Evolutionary conservation across 2,797 vertebrate species (phyloP), one percentile per base, ranked within the genome.

Genomic region (Rallus crepitans): DNA sequence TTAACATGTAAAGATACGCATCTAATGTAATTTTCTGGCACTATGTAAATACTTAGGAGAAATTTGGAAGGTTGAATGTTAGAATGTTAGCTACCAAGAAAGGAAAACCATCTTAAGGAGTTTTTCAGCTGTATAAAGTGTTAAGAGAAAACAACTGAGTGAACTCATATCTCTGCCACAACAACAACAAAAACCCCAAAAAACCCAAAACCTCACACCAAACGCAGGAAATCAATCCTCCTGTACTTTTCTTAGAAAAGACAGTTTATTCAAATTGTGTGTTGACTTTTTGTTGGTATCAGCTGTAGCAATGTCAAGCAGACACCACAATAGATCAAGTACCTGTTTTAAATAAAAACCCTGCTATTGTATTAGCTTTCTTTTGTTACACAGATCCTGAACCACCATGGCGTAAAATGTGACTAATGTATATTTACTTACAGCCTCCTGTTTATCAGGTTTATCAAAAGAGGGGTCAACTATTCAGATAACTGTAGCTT

Each of bases 1-100:
- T 75, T 0, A 3, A 72, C 14, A 11, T 25, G 6, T 33, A 42
- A 25, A 0, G 0, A 31, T 31, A 39, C 18, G 24, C 8, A 69
- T 12, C 14, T 47, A 23, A 39, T 31, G 4, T 53, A 75, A 10
- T n/a, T 55, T 53, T 48, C 55, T 28, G 12, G 5, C 24, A 45
- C 33, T 77, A 28, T 23, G 15, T 57, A 78, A 73, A 37, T 27
- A 35, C 35, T 13, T 7, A 76, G 19, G n/a, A 79, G 50, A 73
- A 59, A 53, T 57, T 37, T 53, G 8, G 14, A 21, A 68, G 59
- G 19, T 35, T 66, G 9, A 56, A 55, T 45, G 11, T 9, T 13
- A 75, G 6, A 30, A 27, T 63, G 24, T 47, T 35, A 47, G 39
- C 7, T 65, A 60, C 6, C 15, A 76, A n/a, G 45, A 57, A 69